Evolutionary conservation across 2,888 invertebrate genomes (phyloP), one percentile per base, ranked within the genome.

Genomic region (Agapostemon virescens): DNA sequence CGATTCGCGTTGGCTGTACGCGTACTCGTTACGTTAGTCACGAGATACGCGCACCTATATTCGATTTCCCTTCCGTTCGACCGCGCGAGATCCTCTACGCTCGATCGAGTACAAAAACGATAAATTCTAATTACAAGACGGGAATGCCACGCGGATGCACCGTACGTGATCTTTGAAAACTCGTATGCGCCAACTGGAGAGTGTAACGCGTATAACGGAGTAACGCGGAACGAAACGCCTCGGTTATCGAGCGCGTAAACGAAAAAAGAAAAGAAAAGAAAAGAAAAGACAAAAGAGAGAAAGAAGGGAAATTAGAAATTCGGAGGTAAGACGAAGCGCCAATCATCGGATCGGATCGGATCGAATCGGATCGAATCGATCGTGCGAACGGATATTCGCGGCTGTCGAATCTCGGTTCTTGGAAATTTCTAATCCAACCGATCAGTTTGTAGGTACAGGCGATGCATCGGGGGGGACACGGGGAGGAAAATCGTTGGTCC

Each of bases 121-220:
- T 81, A 81, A 81, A 81, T 81, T 61, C 72, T 71, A 81, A 81
- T 81, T 81, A 72, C 76, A 58, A 72, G 70, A 72, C 70, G 23
- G n/a, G 55, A 64, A 68, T 26, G 42, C 45, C 49, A 67, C 63
- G 11, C 66, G 38, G 52, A 42, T 70, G 42, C 67, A 68, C 61
- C 42, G 38, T 20, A 30, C 42, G 26, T 55, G 63, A 64, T 38
- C 11, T 26, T 30, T n/a, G 61, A 42, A 68, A 72, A 71, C 26
- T 17, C 13, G 36, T 63, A 36, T 38, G 36, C 63, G 63, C 36
- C 63, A 36, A 38, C n/a, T 36, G 63, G n/a, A 63, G 63, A 6
- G 45, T 15, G 49, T 67, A 63, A 61, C 61, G 1, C 30, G 49
- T 49, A n/a, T 11, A n/a, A 38, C 45, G 45, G 40, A n/a, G n/a